Evolutionary conservation across 1,140 invertebrate genomes (phyloP).

Genomic region (Leptinotarsa defecta): DNA sequence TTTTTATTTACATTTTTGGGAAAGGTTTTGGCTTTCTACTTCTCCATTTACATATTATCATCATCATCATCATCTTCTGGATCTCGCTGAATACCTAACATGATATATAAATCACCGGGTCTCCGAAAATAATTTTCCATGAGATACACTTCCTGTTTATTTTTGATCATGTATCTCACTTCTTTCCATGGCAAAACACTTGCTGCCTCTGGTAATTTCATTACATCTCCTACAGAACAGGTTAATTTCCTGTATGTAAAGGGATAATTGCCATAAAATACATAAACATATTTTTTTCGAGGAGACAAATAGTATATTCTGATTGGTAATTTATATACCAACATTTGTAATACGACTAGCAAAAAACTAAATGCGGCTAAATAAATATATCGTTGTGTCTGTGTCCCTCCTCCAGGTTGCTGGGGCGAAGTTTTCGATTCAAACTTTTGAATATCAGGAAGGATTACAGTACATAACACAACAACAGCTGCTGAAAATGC

Average conservation of each 20-base stretch:
- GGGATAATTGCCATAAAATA: slow-evolving; percentile 42
- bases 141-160: slow-evolving; percentile 40
- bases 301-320: slow-evolving; percentile 43
- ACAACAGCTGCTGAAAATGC: slow-evolving; percentile 30
- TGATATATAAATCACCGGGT: slow-evolving; percentile 49
- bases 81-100: slow-evolving; percentile 45
- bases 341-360: slow-evolving; percentile 34
- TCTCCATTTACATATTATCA: no score
- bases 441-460: slow-evolving; percentile 7
- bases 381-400: slow-evolving; percentile 37
- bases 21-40: neutral
- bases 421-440: neutral
- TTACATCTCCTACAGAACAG: slow-evolving; percentile 36
- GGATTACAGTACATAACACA: slow-evolving; percentile 10
- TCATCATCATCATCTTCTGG: slow-evolving; percentile 19
- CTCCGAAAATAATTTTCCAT: slow-evolving; percentile 47
- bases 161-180: slow-evolving; percentile 31
- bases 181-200: slow-evolving; percentile 38
- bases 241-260: slow-evolving; percentile 29
- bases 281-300: slow-evolving; percentile 39
- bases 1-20: neutral
- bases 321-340: slow-evolving; percentile 40
- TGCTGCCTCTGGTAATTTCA: slow-evolving; percentile 15
- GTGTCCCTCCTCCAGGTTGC: slow-evolving; percentile 7
- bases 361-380: slow-evolving; percentile 31